phyloP scores from a whole-genome alignment of 2,113 vertebrate genomes.

The Thunnus thynnus region DNA sequence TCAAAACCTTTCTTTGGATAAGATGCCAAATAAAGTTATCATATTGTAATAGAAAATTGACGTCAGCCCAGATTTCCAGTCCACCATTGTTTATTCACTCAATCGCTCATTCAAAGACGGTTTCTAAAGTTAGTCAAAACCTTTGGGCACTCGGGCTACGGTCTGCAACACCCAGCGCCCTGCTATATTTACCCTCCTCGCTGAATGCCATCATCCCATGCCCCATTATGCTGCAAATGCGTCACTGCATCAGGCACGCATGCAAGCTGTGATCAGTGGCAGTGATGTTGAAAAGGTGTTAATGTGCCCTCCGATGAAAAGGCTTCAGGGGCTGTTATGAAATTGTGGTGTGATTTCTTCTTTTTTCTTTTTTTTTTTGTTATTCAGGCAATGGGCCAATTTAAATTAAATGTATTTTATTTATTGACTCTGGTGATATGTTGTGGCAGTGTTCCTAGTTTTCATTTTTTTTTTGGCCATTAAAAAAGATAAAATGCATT shows the following conservation, averaged over 20 bases:
- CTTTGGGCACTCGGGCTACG: conserved; percentile 11
- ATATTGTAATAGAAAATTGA: not conserved
- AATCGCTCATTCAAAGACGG: not conserved
- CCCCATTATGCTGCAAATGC: conserved; percentile 46
- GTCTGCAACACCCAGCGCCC: conserved; percentile 26
- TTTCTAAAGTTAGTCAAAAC: conserved; percentile 33
- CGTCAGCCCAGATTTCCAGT: not conserved
- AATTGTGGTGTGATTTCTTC: conserved; percentile 1
- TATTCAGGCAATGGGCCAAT: no score
- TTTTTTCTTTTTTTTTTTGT: not conserved
- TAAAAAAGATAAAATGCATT: no score
- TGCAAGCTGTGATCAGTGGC: conserved; percentile 56
- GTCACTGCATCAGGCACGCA: conserved; percentile 51
- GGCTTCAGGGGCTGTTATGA: conserved; percentile 31
- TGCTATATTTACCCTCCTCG: conserved; percentile 60
- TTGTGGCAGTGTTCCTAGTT: no score
- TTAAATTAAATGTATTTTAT: no score
- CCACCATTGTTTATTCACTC: not conserved
- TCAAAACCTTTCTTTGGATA: not conserved
- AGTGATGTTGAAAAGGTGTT: conserved; percentile 53
- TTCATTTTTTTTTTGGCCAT: no score
- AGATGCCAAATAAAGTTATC: not conserved
- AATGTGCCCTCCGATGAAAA: conserved; percentile 54
- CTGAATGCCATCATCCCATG: conserved; percentile 41
- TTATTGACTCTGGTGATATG: no score